These are phyloP conservation scores for Agriotes lineatus DNA, from an alignment of 2,888 invertebrate genomes.

Conservation along the genomic window DNA sequence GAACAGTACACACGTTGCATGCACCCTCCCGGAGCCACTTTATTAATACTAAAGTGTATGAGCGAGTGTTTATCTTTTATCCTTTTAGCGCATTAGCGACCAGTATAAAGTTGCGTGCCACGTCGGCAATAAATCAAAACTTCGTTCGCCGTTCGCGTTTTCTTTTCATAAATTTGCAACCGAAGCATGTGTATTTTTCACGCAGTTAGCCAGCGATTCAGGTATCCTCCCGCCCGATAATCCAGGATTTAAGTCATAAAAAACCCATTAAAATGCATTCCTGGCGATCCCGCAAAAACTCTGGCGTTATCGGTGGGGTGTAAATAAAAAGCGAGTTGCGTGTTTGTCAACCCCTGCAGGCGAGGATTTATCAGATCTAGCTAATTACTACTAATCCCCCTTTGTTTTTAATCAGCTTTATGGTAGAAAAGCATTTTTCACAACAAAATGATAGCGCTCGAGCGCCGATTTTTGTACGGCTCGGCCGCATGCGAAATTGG, in stretches of 20 bases:
- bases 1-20: too few relatives aligned
- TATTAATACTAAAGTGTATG: conserved; percentile 6
- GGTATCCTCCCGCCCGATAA: not conserved
- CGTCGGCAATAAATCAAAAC: conserved; percentile 18
- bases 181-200: not conserved
- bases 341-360: conserved; percentile 39
- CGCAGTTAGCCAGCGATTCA: too few relatives aligned
- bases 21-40: not conserved
- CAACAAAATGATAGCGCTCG: conserved; percentile 1
- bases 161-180: not conserved
- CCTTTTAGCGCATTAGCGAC: conserved; percentile 42
- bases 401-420: conserved; percentile 33
- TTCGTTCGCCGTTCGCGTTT: not conserved
- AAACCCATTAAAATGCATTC: not conserved
- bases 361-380: conserved; percentile 37
- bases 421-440: conserved; percentile 19
- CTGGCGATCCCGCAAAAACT: not conserved
- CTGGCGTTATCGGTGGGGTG: conserved; percentile 4
- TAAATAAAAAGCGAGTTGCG: conserved; percentile 41
- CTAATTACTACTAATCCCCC: conserved; percentile 38
- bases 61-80: conserved; percentile 29
- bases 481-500: not conserved
- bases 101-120: conserved; percentile 35
- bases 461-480: not conserved
- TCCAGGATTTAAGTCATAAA: not conserved